phyloP scores from a whole-genome alignment of 2,888 invertebrate species.

The Coleophora flavipennella region DNA sequence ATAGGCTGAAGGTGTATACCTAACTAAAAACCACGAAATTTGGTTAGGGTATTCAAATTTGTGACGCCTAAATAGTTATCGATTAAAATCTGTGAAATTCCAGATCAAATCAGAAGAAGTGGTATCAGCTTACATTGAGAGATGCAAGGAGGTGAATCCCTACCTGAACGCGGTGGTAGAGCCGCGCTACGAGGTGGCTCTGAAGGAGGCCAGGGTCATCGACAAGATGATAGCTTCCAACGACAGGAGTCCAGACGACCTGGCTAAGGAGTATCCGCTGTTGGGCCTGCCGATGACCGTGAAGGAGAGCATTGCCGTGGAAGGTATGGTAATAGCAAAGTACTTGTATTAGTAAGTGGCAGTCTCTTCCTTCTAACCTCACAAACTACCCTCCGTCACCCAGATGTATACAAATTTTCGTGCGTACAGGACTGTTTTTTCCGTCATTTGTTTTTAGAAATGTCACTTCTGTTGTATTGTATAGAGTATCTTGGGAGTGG shows the following conservation, averaged over 20 bases:
- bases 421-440: too few relatives aligned
- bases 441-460: too few relatives aligned
- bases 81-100: background rate
- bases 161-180: constrained; percentile 86
- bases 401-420: too few relatives aligned
- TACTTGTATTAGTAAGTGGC: too few relatives aligned
- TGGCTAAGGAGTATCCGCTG: constrained; percentile 80
- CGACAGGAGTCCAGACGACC: constrained; percentile 68
- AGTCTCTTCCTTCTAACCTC: too few relatives aligned
- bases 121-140: constrained; percentile 79
- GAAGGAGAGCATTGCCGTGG: constrained; percentile 85
- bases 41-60: too few relatives aligned
- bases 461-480: too few relatives aligned
- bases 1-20: too few relatives aligned
- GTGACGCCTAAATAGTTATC: too few relatives aligned
- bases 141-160: constrained; percentile 85
- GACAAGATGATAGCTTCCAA: constrained; percentile 78
- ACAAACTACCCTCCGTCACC: too few relatives aligned
- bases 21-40: too few relatives aligned
- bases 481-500: too few relatives aligned
- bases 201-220: constrained; percentile 80
- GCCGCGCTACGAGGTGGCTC: constrained; percentile 81
- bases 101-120: constrained; percentile 81
- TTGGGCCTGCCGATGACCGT: constrained; percentile 89
- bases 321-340: constrained; percentile 74